A percentile compares a stretch with the other conserved stretches of the same genome.
Conservation (phyloP, 2,888 invertebrate species). For the Lysandra bellargus region DNA sequence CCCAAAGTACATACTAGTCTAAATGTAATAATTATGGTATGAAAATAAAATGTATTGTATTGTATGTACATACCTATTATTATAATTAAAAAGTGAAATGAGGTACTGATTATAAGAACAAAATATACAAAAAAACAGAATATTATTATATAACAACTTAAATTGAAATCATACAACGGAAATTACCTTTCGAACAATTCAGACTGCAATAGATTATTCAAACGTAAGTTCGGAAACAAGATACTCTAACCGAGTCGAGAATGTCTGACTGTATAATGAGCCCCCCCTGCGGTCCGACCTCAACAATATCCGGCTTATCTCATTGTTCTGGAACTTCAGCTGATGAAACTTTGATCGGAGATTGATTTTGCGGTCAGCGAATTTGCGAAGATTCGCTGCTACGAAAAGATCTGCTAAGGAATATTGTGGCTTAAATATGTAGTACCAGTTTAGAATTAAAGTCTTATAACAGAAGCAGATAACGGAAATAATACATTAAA, state of each 20-base stretch:
- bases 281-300: neutral
- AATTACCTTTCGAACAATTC: neutral
- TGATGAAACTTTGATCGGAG: slow-evolving; percentile 22
- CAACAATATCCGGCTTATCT: slow-evolving; percentile 25
- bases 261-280: slow-evolving; percentile 7
- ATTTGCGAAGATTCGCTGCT: neutral
- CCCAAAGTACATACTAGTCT: too few relatives aligned
- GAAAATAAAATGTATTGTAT: too few relatives aligned
- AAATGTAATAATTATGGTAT: too few relatives aligned
- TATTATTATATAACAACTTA: neutral
- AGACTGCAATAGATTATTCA: neutral
- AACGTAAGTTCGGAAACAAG: slow-evolving; percentile 3
- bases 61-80: too few relatives aligned
- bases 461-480: neutral
- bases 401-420: neutral
- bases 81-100: too few relatives aligned
- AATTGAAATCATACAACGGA: neutral
- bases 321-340: neutral
- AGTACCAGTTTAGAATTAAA: neutral
- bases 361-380: slow-evolving; percentile 20
- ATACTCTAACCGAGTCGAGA: slow-evolving; percentile 3
- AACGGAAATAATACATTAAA: neutral
- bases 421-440: neutral
- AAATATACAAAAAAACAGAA: too few relatives aligned
- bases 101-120: too few relatives aligned